Base-by-base conservation (phyloP, 2,888 invertebrate genomes). In the Venustoraphidia nigricollis region DNA sequence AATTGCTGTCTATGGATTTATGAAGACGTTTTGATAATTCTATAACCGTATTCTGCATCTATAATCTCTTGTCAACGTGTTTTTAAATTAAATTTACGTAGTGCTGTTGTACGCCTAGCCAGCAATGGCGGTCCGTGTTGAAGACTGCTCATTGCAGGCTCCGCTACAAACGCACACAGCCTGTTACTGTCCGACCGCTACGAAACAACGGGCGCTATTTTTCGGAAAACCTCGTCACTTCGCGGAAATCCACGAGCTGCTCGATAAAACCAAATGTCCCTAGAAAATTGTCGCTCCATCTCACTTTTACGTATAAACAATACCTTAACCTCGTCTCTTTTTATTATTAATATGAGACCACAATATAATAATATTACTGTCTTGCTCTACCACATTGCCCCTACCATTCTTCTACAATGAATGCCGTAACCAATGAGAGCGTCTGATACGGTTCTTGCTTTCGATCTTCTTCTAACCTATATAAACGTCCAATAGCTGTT, bases 21-120 rank as follows among this genome's bases (percentile, higher is more conserved):
- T 89, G 85, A 82, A 94, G 85, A 82, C 84, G 89, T 77, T 88
- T 84, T 78, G 91, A 91, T 77, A 94, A 82, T 77, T 92, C 88
- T 76, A 79, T 80, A 74, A 81, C 80, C 76, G 80, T 79, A 76
- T 79, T 77, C 80, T 79, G 82, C 82, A 82, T 82, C 81, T 81
- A 81, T 77, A 76, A 60, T 64, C 63, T 62, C 62, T 65, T 64
- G 47, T 43, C 47, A 43, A 47, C 38, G 47, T 27, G 34, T 42
- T 40, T 47, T 42, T 47, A 42, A 43, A 47, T 43, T 43, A 47
- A 47, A 40, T 17, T 47, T 47, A 36, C 11, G 17, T 34, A 43
- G 36, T 43, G 47, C 34, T 47, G 47, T 42, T 38, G 41, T 37
- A 47, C 36, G 47, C 36, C 47, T 47, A 37, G 47, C 47, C 47